phyloP scores from a whole-genome alignment of 2,797 vertebrate species.

The Spea hammondii region DNA sequence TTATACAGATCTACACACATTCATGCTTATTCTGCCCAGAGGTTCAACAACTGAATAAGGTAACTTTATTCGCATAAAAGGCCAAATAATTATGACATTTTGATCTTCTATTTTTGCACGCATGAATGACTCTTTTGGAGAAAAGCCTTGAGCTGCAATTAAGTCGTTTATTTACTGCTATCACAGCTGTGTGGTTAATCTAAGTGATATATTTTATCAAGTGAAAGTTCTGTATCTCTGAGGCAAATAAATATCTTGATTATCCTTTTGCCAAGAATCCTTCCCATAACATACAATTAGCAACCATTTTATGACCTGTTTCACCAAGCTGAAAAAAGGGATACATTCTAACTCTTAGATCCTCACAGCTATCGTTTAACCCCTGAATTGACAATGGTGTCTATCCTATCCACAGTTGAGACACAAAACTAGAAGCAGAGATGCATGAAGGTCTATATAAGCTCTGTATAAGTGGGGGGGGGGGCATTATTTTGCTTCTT shows the following conservation, averaged over 20 bases:
- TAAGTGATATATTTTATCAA: constrained; percentile 32
- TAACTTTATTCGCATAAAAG: constrained; percentile 8
- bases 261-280: constrained; percentile 17
- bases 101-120: constrained; percentile 31
- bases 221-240: constrained; percentile 18
- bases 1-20: no score
- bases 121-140: constrained; percentile 30
- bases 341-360: no score
- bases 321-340: background rate
- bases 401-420: no score
- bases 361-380: no score
- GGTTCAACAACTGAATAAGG: constrained; percentile 24
- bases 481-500: no score
- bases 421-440: no score
- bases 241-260: constrained; percentile 34
- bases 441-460: no score
- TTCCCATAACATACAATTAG: constrained; percentile 17
- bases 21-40: background rate
- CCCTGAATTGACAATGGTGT: no score
- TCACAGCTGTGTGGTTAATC: constrained; percentile 30
- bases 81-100: constrained; percentile 32
- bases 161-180: constrained; percentile 44
- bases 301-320: constrained; percentile 19
- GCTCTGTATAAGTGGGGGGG: no score
- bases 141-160: constrained; percentile 34